Percentiles rank a stretch among this genome's conserved stretches.
phyloP scores from a whole-genome alignment of 2,888 invertebrate genomes.

The Rhodophaea formosa region DNA sequence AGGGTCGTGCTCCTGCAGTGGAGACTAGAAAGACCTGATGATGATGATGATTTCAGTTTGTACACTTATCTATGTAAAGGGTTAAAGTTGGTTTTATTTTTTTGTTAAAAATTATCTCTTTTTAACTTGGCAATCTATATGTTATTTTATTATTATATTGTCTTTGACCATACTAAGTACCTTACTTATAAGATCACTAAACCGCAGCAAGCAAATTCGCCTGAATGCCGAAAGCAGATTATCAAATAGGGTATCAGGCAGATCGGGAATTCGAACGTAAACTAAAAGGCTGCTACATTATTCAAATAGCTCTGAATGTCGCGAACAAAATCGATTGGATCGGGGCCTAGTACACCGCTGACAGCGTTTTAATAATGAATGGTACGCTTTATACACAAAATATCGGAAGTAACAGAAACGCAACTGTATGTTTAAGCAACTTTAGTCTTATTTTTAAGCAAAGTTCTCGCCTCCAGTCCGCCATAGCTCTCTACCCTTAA shows the following conservation, averaged over 20 bases:
- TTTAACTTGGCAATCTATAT: too few relatives aligned
- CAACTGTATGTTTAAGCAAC: background rate
- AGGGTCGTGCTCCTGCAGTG: too few relatives aligned
- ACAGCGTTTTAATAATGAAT: conserved; percentile 12
- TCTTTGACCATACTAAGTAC: too few relatives aligned
- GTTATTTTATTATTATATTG: too few relatives aligned
- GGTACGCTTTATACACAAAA: background rate
- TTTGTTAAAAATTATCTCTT: too few relatives aligned
- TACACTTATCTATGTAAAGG: too few relatives aligned
- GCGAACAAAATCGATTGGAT: conserved; percentile 9
- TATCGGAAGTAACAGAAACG: background rate
- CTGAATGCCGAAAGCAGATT: background rate
- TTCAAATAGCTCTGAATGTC: conserved; percentile 6
- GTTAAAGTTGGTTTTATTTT: too few relatives aligned
- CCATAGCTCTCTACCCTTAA: too few relatives aligned
- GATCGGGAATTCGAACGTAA: background rate
- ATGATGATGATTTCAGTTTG: too few relatives aligned
- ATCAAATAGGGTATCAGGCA: conserved; percentile 4
- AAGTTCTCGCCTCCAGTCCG: too few relatives aligned
- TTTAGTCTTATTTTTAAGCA: too few relatives aligned
- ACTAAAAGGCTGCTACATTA: conserved; percentile 12
- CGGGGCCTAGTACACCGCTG: background rate
- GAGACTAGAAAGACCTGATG: too few relatives aligned
- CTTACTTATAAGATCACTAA: background rate
- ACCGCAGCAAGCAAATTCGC: background rate